Evolutionary conservation across 2,113 vertebrate genomes (phyloP), one percentile per base, ranked within the genome.

Genomic region (Amphilophus citrinellus): DNA sequence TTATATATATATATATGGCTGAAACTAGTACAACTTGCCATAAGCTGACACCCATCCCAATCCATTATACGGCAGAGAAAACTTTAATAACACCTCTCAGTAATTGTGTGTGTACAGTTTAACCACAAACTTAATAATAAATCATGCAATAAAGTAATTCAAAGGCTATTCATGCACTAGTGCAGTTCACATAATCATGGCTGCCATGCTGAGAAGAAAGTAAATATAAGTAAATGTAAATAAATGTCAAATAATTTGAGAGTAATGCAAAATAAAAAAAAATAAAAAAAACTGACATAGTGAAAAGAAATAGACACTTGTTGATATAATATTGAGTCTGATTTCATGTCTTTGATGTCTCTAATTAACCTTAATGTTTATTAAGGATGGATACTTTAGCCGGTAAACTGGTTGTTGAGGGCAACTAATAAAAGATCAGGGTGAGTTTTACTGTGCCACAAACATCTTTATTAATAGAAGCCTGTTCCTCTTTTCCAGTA

Each of bases 401-500:
- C 22, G 47, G 15, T 68, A 68, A 68, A 47, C 42, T 47, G 65
- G 47, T 68, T 68, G 15, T 47, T 18, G 22, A 68, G 0, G 14
- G 22, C 42, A 15, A 50, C 42, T 13, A 50, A 18, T 50, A 6
- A 50, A 50, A 71, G 24, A 7, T 66, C 13, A 7, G 39, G n/a
- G 14, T 75, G 10, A 75, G 3, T 37, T 73, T 58, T 20, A 58
- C 18, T 78, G 37, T 79, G 11, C 9, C 0, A 56, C n/a, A 47
- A 3, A 71, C 37, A 6, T 47, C 18, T 63, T 83, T 78, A 27
- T 10, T 79, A 5, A 47, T 50, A 32, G 22, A 66, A 79, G 4
- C 2, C 15, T 37, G 0, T 82, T 7, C 65, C 10, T 88, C 60
- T 7, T 87, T 92, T 65, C 84, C 61, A 99, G 98, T 79, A 99